Base-by-base conservation (phyloP, 2,797 vertebrate genomes). In the Fistularia tabacaria region DNA sequence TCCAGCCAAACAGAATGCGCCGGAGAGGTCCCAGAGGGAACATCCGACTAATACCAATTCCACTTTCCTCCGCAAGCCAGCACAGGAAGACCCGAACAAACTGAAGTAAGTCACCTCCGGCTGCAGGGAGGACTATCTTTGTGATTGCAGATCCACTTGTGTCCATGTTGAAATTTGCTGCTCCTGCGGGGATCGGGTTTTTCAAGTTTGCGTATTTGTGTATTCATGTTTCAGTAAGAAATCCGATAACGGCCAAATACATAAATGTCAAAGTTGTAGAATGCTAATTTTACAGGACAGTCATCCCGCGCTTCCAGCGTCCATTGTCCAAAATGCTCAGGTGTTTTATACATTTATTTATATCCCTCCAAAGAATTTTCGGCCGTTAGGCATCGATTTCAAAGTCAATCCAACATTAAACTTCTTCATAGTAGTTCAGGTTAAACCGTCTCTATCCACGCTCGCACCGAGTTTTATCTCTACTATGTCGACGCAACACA, bases 51-150 rank as follows among this genome's bases (percentile, higher is more conserved):
- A 89, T 39, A 70, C 91, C 57, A 95, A 88, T 0, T 74, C 88
- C 44, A 93, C 91, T 72, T 88, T 94, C 76, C 82, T 93, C 42
- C 91, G 95, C 53, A 98, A 94, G 69, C 92, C 94, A 1, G 84
- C 92, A 0, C 88, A 98, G 74, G 97, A 98, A 66, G 92, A 95
- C 85, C 94, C 97, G 57, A 98, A 95, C 77, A 98, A 95, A 74
- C 92, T 99, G 69, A 98, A 95, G 97, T 98, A 93, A 41, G 95
- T 81, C 25, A n/a, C 43, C 9, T 10, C 9, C 13, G 10, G 14
- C 13, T 57, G 15, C 3, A 8, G n/a, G n/a, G 15, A n/a, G 5
- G 42, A 46, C 10, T 14, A 38, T 38, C 25, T 25, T 5, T 25
- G 25, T n/a, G 25, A 25, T 50, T 38, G 37, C 12, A 14, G 12